These are phyloP conservation scores for Euspilapteryx auroguttella DNA, from an alignment of 2,888 invertebrate genomes.

Conservation along the genomic window DNA sequence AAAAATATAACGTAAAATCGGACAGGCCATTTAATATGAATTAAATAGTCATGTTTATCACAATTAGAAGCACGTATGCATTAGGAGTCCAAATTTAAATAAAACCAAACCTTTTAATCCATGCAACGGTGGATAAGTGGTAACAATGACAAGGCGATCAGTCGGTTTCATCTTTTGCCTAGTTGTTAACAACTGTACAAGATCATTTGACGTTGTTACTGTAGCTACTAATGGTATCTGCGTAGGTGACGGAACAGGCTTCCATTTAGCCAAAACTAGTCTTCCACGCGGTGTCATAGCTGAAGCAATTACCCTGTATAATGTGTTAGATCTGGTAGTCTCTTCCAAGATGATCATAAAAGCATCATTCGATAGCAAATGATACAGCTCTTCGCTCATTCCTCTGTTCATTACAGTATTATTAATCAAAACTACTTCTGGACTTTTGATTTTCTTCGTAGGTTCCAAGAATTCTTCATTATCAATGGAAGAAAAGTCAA, in stretches of 20 bases:
- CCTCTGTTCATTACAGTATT: too few species aligned
- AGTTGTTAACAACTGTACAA: neutral
- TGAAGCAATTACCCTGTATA: slow-evolving; percentile 1
- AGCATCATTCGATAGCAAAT: neutral
- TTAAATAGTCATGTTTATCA: too few species aligned
- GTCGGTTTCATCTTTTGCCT: neutral
- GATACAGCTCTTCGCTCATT: neutral
- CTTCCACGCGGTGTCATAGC: neutral
- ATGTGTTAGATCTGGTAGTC: neutral
- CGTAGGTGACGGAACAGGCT: neutral
- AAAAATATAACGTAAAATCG: too few species aligned
- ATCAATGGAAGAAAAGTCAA: neutral
- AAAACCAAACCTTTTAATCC: slow-evolving; percentile 10
- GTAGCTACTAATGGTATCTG: neutral
- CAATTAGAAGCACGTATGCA: too few species aligned
- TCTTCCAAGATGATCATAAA: neutral
- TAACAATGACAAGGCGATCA: slow-evolving; percentile 10
- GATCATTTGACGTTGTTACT: neutral
- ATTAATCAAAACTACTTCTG: neutral
- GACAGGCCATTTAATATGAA: too few species aligned
- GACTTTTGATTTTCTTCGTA: neutral
- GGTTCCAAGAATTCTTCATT: neutral
- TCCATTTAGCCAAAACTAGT: slow-evolving; percentile 1
- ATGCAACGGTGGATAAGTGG: slow-evolving; percentile 10
- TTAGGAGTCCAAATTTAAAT: too few species aligned